Percentiles rank a stretch among this genome's conserved stretches.
These are phyloP conservation scores for Brachionus koreanus DNA, from an alignment of 1,140 invertebrate species.

Conservation along the genomic window DNA sequence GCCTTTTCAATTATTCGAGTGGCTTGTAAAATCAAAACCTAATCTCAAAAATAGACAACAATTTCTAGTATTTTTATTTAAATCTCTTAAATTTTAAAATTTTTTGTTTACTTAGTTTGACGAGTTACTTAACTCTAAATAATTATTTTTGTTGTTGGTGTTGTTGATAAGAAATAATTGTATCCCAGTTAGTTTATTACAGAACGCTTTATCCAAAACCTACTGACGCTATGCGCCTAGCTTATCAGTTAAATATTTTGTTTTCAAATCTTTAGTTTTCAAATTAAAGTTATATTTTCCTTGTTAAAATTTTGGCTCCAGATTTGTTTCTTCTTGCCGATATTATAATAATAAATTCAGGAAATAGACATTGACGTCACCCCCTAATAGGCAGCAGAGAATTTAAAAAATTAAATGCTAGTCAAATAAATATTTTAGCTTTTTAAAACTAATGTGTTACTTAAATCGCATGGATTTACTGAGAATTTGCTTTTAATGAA, in stretches of 20 bases:
- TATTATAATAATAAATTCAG: slow-evolving; percentile 5
- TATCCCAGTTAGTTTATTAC: background rate
- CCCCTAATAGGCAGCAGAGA: background rate
- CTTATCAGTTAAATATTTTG: background rate
- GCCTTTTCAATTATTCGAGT: background rate
- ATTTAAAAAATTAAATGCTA: background rate
- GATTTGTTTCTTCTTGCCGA: background rate
- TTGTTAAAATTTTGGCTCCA: background rate
- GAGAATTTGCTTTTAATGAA: background rate
- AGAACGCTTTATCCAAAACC: background rate
- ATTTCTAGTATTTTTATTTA: too few species aligned
- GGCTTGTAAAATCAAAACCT: background rate
- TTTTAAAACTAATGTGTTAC: background rate
- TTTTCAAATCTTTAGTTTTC: slow-evolving; percentile 3
- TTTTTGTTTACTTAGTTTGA: background rate
- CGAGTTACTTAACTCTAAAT: background rate
- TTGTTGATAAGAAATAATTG: background rate
- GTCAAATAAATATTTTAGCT: background rate
- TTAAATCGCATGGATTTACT: background rate
- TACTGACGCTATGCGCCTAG: background rate
- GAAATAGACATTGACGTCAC: slow-evolving; percentile 4
- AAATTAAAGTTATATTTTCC: background rate
- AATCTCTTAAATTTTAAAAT: background rate
- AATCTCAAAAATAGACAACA: too few species aligned
- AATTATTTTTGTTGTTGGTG: background rate